A percentile compares a stretch with the other conserved stretches of the same genome.
phyloP scores from a whole-genome alignment of 2,797 vertebrate species.

The Catamblyrhynchus diadema region DNA sequence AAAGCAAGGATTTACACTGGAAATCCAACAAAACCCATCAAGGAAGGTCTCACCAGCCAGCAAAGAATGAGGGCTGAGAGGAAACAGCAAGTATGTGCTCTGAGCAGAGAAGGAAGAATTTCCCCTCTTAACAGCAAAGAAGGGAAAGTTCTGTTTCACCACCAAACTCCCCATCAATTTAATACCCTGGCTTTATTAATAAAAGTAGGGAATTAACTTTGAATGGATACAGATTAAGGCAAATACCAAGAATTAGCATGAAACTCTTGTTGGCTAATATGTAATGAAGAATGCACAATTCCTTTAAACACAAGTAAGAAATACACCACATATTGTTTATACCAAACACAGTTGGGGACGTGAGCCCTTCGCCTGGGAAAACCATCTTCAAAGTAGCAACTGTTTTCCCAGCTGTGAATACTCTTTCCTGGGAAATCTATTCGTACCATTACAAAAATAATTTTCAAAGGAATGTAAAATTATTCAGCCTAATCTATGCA shows the following conservation, averaged over 20 bases:
- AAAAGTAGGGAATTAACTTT: background rate
- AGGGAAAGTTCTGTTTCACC: background rate
- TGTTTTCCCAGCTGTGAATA: slow-evolving; percentile 83
- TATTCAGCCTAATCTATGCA: slow-evolving; percentile 57
- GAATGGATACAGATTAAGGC: background rate
- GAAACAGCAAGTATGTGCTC: background rate
- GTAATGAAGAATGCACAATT: slow-evolving; percentile 10
- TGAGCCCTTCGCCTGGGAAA: slow-evolving; percentile 78
- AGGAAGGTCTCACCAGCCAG: background rate
- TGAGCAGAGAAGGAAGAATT: background rate
- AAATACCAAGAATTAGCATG: background rate
- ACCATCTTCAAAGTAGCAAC: slow-evolving; percentile 79
- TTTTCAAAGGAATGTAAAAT: slow-evolving; percentile 72
- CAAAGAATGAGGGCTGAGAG: background rate
- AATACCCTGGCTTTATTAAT: background rate
- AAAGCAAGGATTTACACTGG: background rate
- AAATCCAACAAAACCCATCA: background rate
- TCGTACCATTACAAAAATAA: slow-evolving; percentile 73
- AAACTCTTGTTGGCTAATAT: background rate
- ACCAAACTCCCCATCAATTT: background rate
- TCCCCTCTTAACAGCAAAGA: background rate
- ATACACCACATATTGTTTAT: slow-evolving; percentile 66
- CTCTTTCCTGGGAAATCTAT: slow-evolving; percentile 80
- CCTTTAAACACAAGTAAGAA: slow-evolving; percentile 42
- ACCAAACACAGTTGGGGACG: slow-evolving; percentile 74